A percentile compares a stretch with the other conserved stretches of the same genome.
These are phyloP conservation scores for Desoria tigrina DNA, from an alignment of 2,888 invertebrate species.

Conservation along the genomic window DNA sequence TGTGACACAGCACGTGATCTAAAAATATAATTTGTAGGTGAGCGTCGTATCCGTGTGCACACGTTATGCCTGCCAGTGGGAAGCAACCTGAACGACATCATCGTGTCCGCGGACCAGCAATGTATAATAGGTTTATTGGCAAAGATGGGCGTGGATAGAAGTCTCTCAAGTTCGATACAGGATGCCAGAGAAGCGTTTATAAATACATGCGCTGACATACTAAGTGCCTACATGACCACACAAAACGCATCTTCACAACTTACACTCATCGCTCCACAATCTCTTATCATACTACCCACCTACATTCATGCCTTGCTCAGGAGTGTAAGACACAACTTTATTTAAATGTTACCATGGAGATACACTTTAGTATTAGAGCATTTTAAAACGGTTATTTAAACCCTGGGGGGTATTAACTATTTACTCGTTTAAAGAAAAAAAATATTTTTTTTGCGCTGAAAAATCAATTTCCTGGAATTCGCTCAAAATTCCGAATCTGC, in stretches of 20 bases:
- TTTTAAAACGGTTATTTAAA: no score
- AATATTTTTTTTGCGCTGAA: no score
- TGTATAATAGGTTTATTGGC: conserved; percentile 87
- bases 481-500: no score
- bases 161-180: conserved; percentile 76
- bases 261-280: conserved; percentile 70
- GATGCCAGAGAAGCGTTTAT: conserved; percentile 96
- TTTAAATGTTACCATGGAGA: background rate
- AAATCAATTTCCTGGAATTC: no score
- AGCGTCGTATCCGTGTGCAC: conserved; percentile 94
- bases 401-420: no score
- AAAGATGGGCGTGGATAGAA: conserved; percentile 97
- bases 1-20: no score
- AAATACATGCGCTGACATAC: conserved; percentile 88
- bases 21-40: no score
- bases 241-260: conserved; percentile 59
- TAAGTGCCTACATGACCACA: conserved; percentile 71
- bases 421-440: no score
- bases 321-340: conserved; percentile 63
- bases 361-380: background rate
- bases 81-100: conserved; percentile 77
- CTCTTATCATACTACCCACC: conserved; percentile 80
- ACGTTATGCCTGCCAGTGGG: conserved; percentile 92
- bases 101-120: conserved; percentile 88
- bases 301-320: conserved; percentile 87